Base-by-base conservation (phyloP, 2,113 vertebrate genomes). In the Apeltes quadracus region DNA sequence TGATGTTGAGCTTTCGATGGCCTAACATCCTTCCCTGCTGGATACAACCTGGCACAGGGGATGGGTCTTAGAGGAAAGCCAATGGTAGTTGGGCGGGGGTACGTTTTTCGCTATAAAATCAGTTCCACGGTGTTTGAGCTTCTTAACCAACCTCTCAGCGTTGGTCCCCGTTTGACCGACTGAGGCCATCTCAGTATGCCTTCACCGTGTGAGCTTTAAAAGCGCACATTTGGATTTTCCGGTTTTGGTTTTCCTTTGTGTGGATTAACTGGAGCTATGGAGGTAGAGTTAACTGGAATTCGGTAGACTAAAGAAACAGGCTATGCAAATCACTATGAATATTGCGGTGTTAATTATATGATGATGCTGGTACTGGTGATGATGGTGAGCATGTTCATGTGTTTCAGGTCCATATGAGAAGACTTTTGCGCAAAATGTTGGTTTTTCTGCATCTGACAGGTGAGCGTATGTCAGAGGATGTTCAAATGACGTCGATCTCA, bases 401-500 rank as follows among this genome's bases (percentile, higher is more conserved):
- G 22, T 91, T 88, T 76, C 72, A 91, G 88, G 59, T 67, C 12
- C 58, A 5, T 11, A 54, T 16, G 53, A 71, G 38, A 43, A 69
- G 43, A 20, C 69, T 53, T 54, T 84, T 87, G 76, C 72, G 1
- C 68, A 83, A n/a, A 72, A 22, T 87, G 11, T 81, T 41, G 43
- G 3, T 90, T 48, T 64, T 93, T 36, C 10, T 93, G n/a, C 84
- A 90, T 55, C 67, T 92, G 61, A 79, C 82, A 67, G 88, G 93
- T 92, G 69, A 84, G 84, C 68, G 2, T 22, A 55, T 16, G 57
- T 63, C 23, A 32, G 10, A 22, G 18, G 18, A 38, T 25, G 5
- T 69, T 5, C 10, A 8, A 4, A 39, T 41, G 48, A 0, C n/a
- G 29, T 53, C 23, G 22, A 29, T 68, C 22, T 58, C 58, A 18